Base-by-base conservation (phyloP, 1,140 invertebrate genomes). In the Drusus annulatus region DNA sequence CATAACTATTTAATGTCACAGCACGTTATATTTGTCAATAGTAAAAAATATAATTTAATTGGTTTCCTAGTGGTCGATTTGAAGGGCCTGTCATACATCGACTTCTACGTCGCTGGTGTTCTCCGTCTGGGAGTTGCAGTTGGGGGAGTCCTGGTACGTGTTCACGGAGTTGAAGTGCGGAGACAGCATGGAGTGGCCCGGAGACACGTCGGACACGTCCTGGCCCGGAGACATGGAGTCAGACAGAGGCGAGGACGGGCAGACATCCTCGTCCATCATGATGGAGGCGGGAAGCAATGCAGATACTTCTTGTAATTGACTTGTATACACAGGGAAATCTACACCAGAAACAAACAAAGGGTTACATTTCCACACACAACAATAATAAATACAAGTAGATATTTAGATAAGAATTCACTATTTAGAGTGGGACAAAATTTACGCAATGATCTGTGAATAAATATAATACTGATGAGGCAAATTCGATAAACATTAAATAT, bases 291-390 rank as follows among this genome's bases (percentile, higher is more conserved):
- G 89, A 54, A 90, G 84, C 2, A 86, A 89, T 0, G 88, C 85
- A 23, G 88, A 88, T 21, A 89, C 86, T 81, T 89, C 88, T 86
- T 88, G 87, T 83, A 90, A 85, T 86, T 89, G 87, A 85, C 87
- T 89, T 83, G 87, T 87, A 69, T 88, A 89, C 81, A 89, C 89
- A 89, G 86, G 51, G 85, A 86, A 74, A 56, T 17, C 19, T 56
- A 75, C 3, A 13, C 15, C 5, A 1, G 36, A 45, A 45, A 45
- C 0, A 45, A 45, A 45, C 13, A 8, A 7, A n/a, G n/a, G 7
- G 0, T 45, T 45, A 45, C 10, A 45, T 45, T 45, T 45, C 10
- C 2, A 45, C 36, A 45, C 10, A n/a, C n/a, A n/a, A n/a, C n/a
- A 10, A 45, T 0, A 1, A 10, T 45, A 45, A 45, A 45, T 10